phyloP scores from a whole-genome alignment of 1,140 invertebrate species.

The Aphidius gifuensis region DNA sequence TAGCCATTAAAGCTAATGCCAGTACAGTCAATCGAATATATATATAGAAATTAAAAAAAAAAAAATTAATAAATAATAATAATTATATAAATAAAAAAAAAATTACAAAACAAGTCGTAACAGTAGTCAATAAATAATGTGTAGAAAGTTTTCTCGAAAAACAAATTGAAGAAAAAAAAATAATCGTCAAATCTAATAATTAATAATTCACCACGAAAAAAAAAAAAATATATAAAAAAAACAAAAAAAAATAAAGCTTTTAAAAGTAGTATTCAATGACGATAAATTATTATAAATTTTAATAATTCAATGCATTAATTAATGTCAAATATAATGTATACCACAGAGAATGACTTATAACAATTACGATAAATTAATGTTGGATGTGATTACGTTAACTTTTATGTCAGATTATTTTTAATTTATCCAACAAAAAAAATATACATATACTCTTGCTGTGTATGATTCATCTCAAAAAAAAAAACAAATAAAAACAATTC shows the following conservation, averaged over 20 bases:
- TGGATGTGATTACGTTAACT: too few relatives aligned
- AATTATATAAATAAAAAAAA: constrained; percentile 16
- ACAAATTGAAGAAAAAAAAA: background rate
- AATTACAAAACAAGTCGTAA: constrained; percentile 30
- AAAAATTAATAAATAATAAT: constrained; percentile 12
- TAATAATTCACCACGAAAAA: constrained; percentile 2
- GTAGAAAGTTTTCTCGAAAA: constrained; percentile 25
- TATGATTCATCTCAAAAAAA: too few relatives aligned
- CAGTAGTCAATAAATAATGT: constrained; percentile 46
- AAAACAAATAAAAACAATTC: too few relatives aligned
- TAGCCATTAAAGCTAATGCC: constrained; percentile 28
- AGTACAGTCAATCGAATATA: constrained; percentile 51
- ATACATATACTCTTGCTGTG: too few relatives aligned
- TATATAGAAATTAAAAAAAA: constrained; percentile 30
- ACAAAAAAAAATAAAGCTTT: background rate
- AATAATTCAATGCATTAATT: too few relatives aligned
- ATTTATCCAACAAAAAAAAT: too few relatives aligned
- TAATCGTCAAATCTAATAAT: background rate
- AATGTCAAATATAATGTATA: too few relatives aligned
- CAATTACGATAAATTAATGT: too few relatives aligned
- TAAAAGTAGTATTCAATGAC: too few relatives aligned
- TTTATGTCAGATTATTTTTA: too few relatives aligned
- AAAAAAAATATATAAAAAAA: constrained; percentile 7
- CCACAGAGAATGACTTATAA: too few relatives aligned
- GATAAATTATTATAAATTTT: too few relatives aligned